These are phyloP conservation scores for Hylia prasina DNA, from an alignment of 2,113 vertebrate genomes.

Conservation along the genomic window DNA sequence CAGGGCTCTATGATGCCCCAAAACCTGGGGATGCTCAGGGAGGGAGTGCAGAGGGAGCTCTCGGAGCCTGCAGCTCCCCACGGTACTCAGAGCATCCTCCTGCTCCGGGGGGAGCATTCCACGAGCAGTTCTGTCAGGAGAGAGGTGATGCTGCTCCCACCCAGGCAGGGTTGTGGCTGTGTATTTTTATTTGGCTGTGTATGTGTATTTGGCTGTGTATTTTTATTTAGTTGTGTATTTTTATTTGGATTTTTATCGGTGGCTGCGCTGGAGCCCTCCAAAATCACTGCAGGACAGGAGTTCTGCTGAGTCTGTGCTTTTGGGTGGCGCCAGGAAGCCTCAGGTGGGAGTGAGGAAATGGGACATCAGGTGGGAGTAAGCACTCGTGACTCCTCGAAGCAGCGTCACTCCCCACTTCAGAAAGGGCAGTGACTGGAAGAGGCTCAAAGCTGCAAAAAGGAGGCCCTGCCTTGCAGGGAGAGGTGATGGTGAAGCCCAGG, in stretches of 20 bases:
- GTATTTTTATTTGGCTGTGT: too few relatives aligned
- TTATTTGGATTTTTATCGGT: background rate
- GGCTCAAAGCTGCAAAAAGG: rapidly evolving
- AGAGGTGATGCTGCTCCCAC: background rate
- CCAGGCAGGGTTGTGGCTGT: background rate
- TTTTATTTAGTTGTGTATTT: too few relatives aligned
- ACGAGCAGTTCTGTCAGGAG: background rate
- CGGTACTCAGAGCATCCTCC: background rate
- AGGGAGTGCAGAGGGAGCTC: background rate
- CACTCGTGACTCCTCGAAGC: background rate
- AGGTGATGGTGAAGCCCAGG: background rate
- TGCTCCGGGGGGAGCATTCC: background rate
- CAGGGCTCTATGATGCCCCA: background rate
- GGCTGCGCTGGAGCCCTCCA: background rate
- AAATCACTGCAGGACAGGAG: background rate
- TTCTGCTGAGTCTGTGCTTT: background rate
- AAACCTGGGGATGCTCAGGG: background rate
- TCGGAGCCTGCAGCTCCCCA: background rate
- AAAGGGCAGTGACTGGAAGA: background rate
- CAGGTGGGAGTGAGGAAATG: background rate
- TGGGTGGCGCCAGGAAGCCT: background rate
- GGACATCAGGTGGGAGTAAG: background rate
- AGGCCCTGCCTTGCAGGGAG: background rate
- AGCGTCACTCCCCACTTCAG: rapidly evolving
- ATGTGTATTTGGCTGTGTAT: background rate